A percentile compares a stretch with the other conserved stretches of the same genome.
Evolutionary conservation across 2,113 vertebrate species (phyloP).

Genomic region (Oreochromis niloticus): DNA sequence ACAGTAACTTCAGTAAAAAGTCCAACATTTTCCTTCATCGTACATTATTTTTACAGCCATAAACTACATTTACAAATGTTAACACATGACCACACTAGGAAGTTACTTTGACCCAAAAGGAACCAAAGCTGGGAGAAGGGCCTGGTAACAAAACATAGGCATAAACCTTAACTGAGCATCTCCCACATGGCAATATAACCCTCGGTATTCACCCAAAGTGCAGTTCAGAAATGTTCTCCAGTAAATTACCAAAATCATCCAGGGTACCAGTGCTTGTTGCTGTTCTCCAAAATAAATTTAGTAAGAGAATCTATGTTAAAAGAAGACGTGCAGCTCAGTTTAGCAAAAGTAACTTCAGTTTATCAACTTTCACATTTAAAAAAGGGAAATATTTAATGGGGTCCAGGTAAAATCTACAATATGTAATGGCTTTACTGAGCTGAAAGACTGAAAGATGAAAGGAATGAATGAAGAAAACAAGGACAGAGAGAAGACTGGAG

Average conservation of each 20-base stretch:
- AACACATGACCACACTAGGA: too few relatives aligned
- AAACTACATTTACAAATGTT: neutral
- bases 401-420: fast-evolving
- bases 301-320: neutral
- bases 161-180: neutral
- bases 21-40: neutral
- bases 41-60: neutral
- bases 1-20: neutral
- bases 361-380: neutral
- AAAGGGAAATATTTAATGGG: neutral
- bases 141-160: neutral
- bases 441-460: neutral
- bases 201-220: fast-evolving
- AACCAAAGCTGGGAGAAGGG: neutral
- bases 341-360: neutral
- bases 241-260: neutral
- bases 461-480: neutral
- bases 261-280: neutral
- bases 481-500: neutral
- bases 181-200: neutral
- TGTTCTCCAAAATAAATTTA: fast-evolving
- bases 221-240: neutral
- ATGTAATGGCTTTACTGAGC: neutral
- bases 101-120: neutral
- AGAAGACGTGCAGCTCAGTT: neutral